Evolutionary conservation across 2,797 vertebrate species (phyloP), one percentile per base, ranked within the genome.

Genomic region (Etheostoma nigrum): DNA sequence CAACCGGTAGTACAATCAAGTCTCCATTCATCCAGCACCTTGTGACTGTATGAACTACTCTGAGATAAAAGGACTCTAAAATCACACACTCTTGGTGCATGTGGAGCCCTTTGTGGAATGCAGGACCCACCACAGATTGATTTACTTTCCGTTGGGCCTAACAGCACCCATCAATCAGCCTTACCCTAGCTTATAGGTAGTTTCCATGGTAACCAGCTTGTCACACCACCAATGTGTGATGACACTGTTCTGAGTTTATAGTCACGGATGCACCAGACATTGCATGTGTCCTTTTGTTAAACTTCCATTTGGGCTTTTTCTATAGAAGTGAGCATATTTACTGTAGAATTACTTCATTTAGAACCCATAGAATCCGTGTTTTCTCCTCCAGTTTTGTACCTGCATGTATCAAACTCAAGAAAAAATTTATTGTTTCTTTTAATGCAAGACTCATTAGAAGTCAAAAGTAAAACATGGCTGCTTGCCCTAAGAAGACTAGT

Each of bases 151-250:
- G 5, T 62, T 21, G 9, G 69, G 23, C 15, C 70, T 27, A 72
- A 77, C 75, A 42, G 51, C 45, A 65, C 60, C 82, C 9, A 86
- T 86, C 86, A 78, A 77, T 87, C 86, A 75, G 36, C 74, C 49
- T 45, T 62, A 65, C 63, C 55, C 74, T 42, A 47, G 5, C 75
- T 74, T 75, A 74, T 49, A 67, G 52, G 72, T 52, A 68, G 90
- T 91, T 86, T 65, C 88, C 74, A 91, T 89, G 74, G 89, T 68
- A 88, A 91, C 92, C 33, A 47, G 58, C 67, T 78, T 63, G 54
- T 84, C 71, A 64, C 68, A 75, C 49, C 67, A 62, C 21, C 11
- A 1, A 16, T 12, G 8, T 40, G 62, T 27, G 81, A 86, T 27
- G 66, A 87, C 86, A 81, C 64, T 21, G 47, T 4, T 23, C 18